Evolutionary conservation across 2,113 vertebrate species (phyloP).

Genomic region (Mystacornis crossleyi): DNA sequence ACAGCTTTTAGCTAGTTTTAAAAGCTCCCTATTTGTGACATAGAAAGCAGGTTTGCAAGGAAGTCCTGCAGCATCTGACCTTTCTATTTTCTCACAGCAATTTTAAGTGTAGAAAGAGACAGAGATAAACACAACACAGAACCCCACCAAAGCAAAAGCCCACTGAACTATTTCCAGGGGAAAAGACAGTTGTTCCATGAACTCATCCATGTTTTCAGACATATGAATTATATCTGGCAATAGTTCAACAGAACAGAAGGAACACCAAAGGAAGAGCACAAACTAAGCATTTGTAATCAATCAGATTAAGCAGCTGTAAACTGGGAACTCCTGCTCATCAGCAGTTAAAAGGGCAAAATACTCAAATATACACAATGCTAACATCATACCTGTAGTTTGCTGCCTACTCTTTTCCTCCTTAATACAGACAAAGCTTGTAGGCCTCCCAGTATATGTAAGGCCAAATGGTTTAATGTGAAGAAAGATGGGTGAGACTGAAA

Average conservation of each 20-base stretch:
- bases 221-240: background rate
- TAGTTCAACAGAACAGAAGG: background rate
- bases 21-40: background rate
- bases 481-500: background rate
- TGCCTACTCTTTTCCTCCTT: background rate
- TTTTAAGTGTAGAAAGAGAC: background rate
- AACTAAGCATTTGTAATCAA: background rate
- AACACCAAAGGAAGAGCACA: background rate
- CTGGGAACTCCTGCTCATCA: background rate
- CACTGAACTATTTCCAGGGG: background rate
- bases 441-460: background rate
- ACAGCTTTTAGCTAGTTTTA: background rate
- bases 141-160: background rate
- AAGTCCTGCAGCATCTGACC: background rate
- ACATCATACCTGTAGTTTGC: background rate
- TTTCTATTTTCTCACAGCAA: background rate
- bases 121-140: background rate
- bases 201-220: conserved; percentile 19
- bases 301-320: background rate
- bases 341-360: background rate
- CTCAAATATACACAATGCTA: background rate
- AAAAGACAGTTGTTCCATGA: conserved; percentile 21
- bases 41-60: background rate
- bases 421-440: background rate
- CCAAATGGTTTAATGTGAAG: background rate